These are phyloP conservation scores for Cotesia vestalis DNA, from an alignment of 1,140 invertebrate genomes.

Conservation along the genomic window DNA sequence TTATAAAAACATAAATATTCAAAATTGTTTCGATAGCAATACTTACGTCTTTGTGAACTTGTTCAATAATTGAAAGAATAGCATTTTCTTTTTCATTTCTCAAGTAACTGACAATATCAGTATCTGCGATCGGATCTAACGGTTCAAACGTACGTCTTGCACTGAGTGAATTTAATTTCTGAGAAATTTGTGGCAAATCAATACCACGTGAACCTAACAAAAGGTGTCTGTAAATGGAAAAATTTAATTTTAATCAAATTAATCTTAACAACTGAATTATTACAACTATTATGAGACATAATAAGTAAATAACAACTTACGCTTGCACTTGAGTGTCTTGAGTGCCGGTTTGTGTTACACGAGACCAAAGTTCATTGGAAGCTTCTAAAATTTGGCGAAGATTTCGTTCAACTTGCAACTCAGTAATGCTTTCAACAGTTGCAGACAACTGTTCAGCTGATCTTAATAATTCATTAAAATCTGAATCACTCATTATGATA, in stretches of 20 bases:
- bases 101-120: conserved; percentile 88
- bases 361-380: conserved; percentile 87
- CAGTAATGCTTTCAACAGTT: conserved; percentile 84
- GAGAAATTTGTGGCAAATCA: conserved; percentile 89
- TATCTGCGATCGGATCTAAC: conserved; percentile 87
- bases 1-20: conserved; percentile 14
- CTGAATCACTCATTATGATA: conserved; percentile 62
- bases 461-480: conserved; percentile 87
- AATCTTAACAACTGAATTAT: conserved; percentile 15
- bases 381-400: conserved; percentile 91
- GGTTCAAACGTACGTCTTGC: conserved; percentile 87
- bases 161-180: conserved; percentile 89
- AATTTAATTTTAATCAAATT: background rate
- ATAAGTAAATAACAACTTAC: conserved; percentile 70
- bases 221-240: conserved; percentile 77
- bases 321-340: conserved; percentile 86
- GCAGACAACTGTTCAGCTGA: conserved; percentile 90
- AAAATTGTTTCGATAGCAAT: background rate
- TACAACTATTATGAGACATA: conserved; percentile 4
- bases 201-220: conserved; percentile 91
- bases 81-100: conserved; percentile 95
- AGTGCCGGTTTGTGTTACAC: conserved; percentile 82
- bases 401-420: conserved; percentile 89
- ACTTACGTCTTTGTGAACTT: conserved; percentile 83
- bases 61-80: conserved; percentile 89